Base-by-base conservation (phyloP, 2,113 vertebrate species). In the Caranx melampygus region DNA sequence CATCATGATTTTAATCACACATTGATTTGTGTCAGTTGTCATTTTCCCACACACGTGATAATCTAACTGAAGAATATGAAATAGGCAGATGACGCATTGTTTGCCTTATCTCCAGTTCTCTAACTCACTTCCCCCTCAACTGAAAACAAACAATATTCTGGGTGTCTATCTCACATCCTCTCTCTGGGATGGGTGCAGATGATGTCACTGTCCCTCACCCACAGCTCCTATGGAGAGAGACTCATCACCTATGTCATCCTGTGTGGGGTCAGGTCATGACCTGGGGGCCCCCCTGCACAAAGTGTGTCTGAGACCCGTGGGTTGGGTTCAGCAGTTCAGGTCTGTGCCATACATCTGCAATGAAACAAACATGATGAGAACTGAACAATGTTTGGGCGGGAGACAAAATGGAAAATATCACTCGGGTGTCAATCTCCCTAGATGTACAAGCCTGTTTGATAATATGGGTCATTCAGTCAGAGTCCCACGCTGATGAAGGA, bases 121-220 rank as follows among this genome's bases (percentile, higher is more conserved):
- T 7, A 65, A 52, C 74, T 79, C 47, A 61, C 70, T 75, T 85
- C 68, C 75, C 37, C 18, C 16, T 3, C 13, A 59, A 58, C 40
- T 83, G 65, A 78, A 91, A 83, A 86, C 76, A 91, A 91, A 86
- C 75, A 81, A 21, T 21, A 66, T 66, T 72, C n/a, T 52, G 33
- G 64, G 33, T 75, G 35, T 81, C 59, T 84, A 49, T 82, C 62
- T 34, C 77, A 84, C 85, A 81, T 90, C 89, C 80, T 89, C 86
- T 73, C 21, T 55, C 40, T 37, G 64, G 35, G 8, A 51, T 59
- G 44, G 68, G n/a, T 9, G 26, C 7, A 33, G 68, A 69, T 75
- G 61, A 79, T 75, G 85, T 87, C 76, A 71, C 64, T 10, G 54
- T 73, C 20, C 55, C 58, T 79, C 65, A 45, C 72, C 63, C 65